Conservation (phyloP, 2,888 invertebrate genomes). For the Diaperis boleti region DNA sequence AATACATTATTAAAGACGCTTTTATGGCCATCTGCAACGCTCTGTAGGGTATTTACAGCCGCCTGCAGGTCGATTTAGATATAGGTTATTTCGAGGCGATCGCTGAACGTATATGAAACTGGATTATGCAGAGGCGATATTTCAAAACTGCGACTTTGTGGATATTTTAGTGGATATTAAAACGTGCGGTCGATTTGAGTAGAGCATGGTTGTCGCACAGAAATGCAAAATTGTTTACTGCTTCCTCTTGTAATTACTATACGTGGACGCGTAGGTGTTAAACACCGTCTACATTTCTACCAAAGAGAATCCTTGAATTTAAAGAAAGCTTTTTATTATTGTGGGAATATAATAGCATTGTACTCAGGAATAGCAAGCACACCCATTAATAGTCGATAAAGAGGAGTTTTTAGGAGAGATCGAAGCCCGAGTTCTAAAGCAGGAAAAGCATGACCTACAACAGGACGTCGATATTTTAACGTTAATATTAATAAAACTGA, state of each 20-base stretch:
- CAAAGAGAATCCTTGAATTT: too few relatives aligned
- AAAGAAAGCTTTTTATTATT: too few relatives aligned
- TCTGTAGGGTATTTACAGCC: constrained; percentile 20
- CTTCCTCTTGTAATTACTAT: neutral
- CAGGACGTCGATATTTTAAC: constrained; percentile 15
- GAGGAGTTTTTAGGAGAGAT: neutral
- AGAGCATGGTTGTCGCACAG: neutral
- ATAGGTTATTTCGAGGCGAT: constrained; percentile 15
- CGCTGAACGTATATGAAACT: neutral
- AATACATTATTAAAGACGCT: constrained; percentile 32
- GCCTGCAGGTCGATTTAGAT: constrained; percentile 25
- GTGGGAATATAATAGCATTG: neutral
- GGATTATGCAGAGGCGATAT: constrained; percentile 11
- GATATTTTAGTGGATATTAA: neutral
- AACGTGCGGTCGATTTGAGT: neutral
- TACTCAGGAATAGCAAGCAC: neutral
- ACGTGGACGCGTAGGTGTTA: neutral
- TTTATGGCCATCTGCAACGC: constrained; percentile 27
- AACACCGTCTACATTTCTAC: too few relatives aligned
- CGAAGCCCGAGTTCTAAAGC: neutral
- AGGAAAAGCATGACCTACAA: constrained; percentile 19
- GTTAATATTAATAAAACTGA: constrained; percentile 15
- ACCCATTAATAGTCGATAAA: constrained; percentile 16
- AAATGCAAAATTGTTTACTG: neutral
- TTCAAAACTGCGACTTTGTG: constrained; percentile 7